Base-by-base conservation (phyloP, 2,113 vertebrate species). In the Kryptolebias marmoratus region DNA sequence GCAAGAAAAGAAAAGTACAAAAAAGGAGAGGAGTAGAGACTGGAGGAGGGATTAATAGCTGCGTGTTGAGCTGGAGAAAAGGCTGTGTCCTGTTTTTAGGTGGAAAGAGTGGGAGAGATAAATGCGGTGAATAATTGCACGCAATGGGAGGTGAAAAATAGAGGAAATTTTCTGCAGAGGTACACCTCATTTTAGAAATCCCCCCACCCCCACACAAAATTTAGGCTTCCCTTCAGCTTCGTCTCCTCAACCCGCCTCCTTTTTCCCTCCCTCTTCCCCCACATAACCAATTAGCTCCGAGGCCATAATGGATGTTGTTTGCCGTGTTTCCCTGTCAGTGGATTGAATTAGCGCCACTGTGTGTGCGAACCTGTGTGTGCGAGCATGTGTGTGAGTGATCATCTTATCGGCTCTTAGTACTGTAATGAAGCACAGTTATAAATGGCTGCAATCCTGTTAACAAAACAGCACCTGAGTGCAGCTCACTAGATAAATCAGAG, bases 391-490 rank as follows among this genome's bases (percentile, higher is more conserved):
- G 85, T 91, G 92, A 91, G 86, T 81, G 92, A 93, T 92, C 91
- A 88, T 92, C 91, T 91, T 92, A 91, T 91, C 88, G 86, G 87
- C 88, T 92, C 90, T 91, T 91, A 92, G 91, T 90, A 92, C 89
- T 91, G 91, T 92, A 90, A 92, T 93, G 90, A 92, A 93, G 92
- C 92, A 91, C 87, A 90, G 90, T 93, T 92, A 92, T 92, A 91
- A 92, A 93, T 93, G 90, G 90, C 89, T 80, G 90, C 89, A 92
- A 91, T 92, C 91, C 91, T 92, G 90, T 93, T 92, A 91, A 91
- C 90, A 92, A 92, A 92, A 91, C 91, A 90, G 89, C 84, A 91
- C 88, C 91, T 90, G 84, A 91, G 89, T 78, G 85, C 81, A 80
- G 84, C 72, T 89, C 39, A 71, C 73, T 4, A 85, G 89, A 93